These are phyloP conservation scores for Nematolebias whitei DNA, from an alignment of 2,113 vertebrate species.

Conservation along the genomic window DNA sequence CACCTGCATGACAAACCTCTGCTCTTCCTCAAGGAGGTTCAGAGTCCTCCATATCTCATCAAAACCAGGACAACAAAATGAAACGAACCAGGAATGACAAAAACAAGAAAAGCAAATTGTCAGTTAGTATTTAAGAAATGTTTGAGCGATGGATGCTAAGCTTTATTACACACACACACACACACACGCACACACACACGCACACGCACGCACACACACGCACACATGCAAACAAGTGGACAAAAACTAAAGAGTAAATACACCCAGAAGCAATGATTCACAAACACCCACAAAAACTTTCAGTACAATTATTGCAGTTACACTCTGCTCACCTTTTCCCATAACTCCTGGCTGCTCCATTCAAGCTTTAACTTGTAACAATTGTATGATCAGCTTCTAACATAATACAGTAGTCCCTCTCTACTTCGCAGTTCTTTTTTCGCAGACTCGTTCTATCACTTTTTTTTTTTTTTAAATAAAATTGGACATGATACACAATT, in stretches of 20 bases:
- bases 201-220: background rate
- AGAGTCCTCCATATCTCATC: slow-evolving; percentile 5
- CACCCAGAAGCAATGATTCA: slow-evolving; percentile 9
- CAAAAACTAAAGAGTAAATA: slow-evolving; percentile 4
- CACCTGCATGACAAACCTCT: background rate
- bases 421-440: no score
- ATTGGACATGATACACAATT: no score
- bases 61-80: background rate
- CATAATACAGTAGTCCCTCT: no score
- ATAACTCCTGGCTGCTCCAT: no score
- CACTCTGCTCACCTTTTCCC: no score
- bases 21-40: background rate
- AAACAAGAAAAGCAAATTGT: background rate
- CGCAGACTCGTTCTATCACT: no score
- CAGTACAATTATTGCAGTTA: no score
- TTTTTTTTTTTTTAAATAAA: no score
- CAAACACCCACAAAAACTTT: slow-evolving; percentile 4
- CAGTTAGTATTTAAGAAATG: slow-evolving; percentile 27
- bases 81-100: background rate
- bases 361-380: no score
- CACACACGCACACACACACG: background rate
- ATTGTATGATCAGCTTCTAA: slow-evolving; percentile 3
- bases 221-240: slow-evolving; percentile 14
- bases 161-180: slow-evolving; percentile 27
- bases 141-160: slow-evolving; percentile 25